These are phyloP conservation scores for Trachymyrmex cornetzi DNA, from an alignment of 1,140 invertebrate species.

Conservation along the genomic window DNA sequence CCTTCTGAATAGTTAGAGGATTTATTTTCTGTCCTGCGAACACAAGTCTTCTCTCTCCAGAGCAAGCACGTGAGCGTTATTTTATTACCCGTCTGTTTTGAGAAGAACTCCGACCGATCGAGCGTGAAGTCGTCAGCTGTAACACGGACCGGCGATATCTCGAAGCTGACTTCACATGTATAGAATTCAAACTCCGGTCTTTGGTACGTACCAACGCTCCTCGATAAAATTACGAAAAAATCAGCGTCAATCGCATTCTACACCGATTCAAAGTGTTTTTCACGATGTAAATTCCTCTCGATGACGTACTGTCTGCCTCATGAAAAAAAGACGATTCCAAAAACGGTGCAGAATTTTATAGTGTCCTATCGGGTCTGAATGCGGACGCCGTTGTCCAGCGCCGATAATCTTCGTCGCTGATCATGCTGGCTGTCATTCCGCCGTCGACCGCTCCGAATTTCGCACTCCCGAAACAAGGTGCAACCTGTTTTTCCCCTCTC, in stretches of 20 bases:
- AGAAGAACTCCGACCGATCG: neutral
- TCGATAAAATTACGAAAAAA: neutral
- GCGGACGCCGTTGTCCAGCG: neutral
- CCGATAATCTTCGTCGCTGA: conserved; percentile 27
- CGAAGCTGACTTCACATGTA: neutral
- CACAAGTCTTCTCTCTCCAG: neutral
- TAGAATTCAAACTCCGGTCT: neutral
- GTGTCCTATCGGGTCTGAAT: neutral
- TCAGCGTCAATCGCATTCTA: neutral
- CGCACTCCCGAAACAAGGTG: neutral
- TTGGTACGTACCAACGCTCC: neutral
- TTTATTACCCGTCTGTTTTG: neutral
- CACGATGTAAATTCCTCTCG: neutral
- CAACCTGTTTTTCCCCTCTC: neutral
- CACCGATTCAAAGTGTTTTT: neutral
- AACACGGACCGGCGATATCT: neutral
- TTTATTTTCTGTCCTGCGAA: conserved; percentile 17
- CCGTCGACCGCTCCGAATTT: neutral
- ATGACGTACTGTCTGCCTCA: neutral
- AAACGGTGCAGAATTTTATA: neutral
- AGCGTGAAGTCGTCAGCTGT: conserved; percentile 1
- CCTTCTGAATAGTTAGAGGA: neutral
- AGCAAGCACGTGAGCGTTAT: neutral
- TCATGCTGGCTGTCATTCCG: conserved; percentile 42
- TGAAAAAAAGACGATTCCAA: neutral